A percentile compares a stretch with the other conserved stretches of the same genome.
These are phyloP conservation scores for Chinchilla lanigera DNA, from an alignment of 2,113 vertebrate genomes.

Conservation along the genomic window DNA sequence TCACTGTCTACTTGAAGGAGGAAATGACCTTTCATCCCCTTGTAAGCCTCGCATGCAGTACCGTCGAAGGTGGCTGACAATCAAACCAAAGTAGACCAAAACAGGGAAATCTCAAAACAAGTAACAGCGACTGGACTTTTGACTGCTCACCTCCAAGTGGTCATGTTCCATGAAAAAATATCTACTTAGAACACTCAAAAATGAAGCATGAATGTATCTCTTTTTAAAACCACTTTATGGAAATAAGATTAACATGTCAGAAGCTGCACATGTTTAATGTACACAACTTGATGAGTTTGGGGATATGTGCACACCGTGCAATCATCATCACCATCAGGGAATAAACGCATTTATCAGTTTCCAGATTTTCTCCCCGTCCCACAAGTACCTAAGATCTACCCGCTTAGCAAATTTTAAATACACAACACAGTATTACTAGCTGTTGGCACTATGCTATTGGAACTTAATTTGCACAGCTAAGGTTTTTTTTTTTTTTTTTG, in stretches of 20 bases:
- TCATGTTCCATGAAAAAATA: neutral
- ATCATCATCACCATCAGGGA: neutral
- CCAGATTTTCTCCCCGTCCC: neutral
- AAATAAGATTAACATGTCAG: neutral
- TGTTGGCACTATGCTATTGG: no score
- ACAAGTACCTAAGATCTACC: neutral
- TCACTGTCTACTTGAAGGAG: neutral
- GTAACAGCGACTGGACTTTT: neutral
- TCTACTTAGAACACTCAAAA: neutral
- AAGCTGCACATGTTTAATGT: neutral
- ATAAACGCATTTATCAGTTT: neutral
- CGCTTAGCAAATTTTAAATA: neutral
- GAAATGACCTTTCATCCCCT: neutral
- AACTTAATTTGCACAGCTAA: neutral
- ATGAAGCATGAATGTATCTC: neutral
- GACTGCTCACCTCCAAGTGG: slow-evolving; percentile 4
- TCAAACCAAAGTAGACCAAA: neutral
- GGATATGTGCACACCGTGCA: neutral
- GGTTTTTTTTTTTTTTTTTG: no score
- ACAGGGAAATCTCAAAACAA: slow-evolving; percentile 10
- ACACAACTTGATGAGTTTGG: neutral
- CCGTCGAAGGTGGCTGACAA: neutral
- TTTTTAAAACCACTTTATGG: neutral
- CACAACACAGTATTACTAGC: neutral
- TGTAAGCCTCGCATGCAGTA: neutral